A percentile compares a stretch with the other conserved stretches of the same genome.
Conservation (phyloP, 2,113 vertebrate species). For the Pteronura brasiliensis region DNA sequence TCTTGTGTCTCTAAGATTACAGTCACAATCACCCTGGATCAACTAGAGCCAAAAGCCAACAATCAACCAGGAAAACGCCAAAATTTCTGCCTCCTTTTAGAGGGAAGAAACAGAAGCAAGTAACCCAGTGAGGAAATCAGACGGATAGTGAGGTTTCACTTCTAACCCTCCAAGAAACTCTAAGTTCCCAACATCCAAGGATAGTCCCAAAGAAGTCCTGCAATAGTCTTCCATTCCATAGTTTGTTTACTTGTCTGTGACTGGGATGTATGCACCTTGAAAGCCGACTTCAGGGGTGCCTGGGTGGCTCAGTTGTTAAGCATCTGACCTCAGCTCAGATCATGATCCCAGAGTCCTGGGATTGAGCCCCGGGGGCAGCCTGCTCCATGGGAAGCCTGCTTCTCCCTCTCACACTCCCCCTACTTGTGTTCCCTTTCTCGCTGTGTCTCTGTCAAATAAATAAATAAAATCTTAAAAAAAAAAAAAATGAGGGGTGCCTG, state of each 20-base stretch:
- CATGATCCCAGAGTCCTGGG: too few species aligned
- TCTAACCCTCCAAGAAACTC: conserved; percentile 17
- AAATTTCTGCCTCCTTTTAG: neutral
- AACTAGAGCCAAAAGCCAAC: neutral
- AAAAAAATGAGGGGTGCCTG: too few species aligned
- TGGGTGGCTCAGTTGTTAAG: too few species aligned
- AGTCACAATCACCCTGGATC: neutral
- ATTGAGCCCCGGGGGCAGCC: too few species aligned
- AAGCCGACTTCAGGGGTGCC: neutral
- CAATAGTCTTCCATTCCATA: neutral
- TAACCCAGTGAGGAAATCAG: neutral
- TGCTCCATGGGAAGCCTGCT: too few species aligned
- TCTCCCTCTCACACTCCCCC: too few species aligned
- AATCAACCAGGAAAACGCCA: neutral
- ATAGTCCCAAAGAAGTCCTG: neutral
- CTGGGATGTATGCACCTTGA: neutral
- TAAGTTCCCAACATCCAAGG: neutral
- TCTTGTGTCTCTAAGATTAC: neutral
- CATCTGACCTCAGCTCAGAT: too few species aligned
- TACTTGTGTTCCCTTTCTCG: too few species aligned
- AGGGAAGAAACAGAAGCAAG: conserved; percentile 30
- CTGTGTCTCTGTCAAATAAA: too few species aligned
- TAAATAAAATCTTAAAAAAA: too few species aligned
- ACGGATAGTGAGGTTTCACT: conserved; percentile 20
- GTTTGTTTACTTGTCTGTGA: neutral